Percentiles rank a stretch among this genome's conserved stretches.
Evolutionary conservation across 2,113 vertebrate species (phyloP).

Genomic region (Macquaria ambigua): DNA sequence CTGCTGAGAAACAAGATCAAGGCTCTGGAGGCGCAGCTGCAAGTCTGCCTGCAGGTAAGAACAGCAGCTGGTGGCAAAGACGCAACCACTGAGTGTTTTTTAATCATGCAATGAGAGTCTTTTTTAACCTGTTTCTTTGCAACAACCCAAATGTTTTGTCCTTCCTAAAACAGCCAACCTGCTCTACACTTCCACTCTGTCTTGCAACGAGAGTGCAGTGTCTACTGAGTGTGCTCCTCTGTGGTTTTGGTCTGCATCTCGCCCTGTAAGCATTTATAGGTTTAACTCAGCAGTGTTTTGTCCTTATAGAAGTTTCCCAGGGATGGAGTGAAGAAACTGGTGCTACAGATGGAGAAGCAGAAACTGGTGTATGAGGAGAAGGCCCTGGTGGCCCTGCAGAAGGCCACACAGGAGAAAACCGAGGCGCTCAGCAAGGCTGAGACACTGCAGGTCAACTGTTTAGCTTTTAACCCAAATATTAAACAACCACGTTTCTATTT

Average conservation of each 20-base stretch:
- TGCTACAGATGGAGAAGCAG: constrained; percentile 93
- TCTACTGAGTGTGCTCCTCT: background rate
- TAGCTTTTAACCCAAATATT: background rate
- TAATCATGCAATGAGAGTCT: background rate
- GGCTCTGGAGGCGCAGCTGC: constrained; percentile 91
- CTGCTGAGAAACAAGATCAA: constrained; percentile 90
- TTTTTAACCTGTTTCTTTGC: background rate
- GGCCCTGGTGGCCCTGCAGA: constrained; percentile 89
- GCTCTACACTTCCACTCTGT: background rate
- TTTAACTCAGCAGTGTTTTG: constrained; percentile 25
- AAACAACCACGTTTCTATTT: background rate
- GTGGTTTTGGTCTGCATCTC: constrained; percentile 6
- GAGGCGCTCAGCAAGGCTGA: constrained; percentile 86
- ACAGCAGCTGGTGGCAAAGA: background rate
- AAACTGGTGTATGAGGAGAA: constrained; percentile 90
- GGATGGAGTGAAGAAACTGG: constrained; percentile 88
- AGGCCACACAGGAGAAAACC: constrained; percentile 89
- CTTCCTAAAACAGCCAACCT: background rate
- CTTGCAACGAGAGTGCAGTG: background rate
- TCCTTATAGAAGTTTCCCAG: constrained; percentile 76
- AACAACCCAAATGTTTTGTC: background rate
- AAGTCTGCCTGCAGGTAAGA: constrained; percentile 91
- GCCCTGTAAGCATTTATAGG: background rate
- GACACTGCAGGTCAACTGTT: constrained; percentile 85
- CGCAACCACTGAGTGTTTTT: background rate